Base-by-base conservation (phyloP, 2,888 invertebrate genomes). In the Pherbina coryleti region DNA sequence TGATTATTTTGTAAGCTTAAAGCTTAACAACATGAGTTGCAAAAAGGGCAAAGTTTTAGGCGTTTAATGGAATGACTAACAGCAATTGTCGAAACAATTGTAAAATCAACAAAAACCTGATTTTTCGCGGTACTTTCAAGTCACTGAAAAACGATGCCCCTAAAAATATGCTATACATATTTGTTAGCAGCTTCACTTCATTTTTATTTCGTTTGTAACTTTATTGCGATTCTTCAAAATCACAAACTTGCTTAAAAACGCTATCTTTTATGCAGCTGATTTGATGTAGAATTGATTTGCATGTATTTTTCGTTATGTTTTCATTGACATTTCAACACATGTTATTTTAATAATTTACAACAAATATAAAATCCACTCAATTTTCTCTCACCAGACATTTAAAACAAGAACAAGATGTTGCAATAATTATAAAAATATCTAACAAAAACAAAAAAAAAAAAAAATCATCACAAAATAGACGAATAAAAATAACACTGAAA, bases 341-440 rank as follows among this genome's bases (percentile, higher is more conserved):
- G 1, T 67, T 67, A 17, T 67, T 37, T 14, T 7, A 17, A 17
- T 44, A 37, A 67, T n/a, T 67, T 67, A 67, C 0, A 11, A 44
- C 5, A 37, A 37, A 60, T 11, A 60, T 4, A 14, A 37, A 67
- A 67, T n/a, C 4, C n/a, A 25, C 22, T 67, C 22, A n/a, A 44
- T 67, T 55, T 44, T 67, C 34, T 67, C 22, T 49, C 49, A 44
- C 37, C 67, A 67, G 67, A 67, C 49, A 67, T 67, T 67, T 67
- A 67, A 67, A 44, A 22, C 37, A n/a, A 67, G 60, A 60, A 60
- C 25, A 60, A 60, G 60, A 3, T 28, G 22, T 60, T 60, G 60
- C 28, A 28, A 44, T 67, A 37, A 44, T 44, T 44, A 44, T 11
- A 44, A 11, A 44, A 44, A 67, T 8, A 22, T 37, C 14, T 19